Evolutionary conservation across 2,113 vertebrate genomes (phyloP).

Genomic region (Morone saxatilis): DNA sequence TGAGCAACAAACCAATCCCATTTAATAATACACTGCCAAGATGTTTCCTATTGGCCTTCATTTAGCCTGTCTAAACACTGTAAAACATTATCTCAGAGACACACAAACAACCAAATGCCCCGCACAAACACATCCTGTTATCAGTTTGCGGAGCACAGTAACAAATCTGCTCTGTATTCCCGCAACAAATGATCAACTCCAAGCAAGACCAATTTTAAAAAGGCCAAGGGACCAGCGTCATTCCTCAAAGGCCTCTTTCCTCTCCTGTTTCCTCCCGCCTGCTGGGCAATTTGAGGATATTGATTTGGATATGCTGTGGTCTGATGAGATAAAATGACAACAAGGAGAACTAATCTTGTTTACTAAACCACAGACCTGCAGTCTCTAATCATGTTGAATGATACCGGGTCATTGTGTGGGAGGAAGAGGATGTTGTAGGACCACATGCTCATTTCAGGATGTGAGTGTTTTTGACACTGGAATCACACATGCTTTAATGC

Average conservation of each 20-base stretch:
- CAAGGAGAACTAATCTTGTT: conserved; percentile 58
- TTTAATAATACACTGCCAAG: conserved; percentile 75
- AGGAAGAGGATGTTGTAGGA: neutral
- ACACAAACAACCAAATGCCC: conserved; percentile 31
- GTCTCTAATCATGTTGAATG: conserved; percentile 32
- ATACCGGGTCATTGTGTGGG: conserved; percentile 13
- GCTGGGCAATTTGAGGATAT: conserved; percentile 50
- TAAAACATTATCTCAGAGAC: conserved; percentile 37
- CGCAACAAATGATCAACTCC: conserved; percentile 31
- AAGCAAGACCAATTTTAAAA: conserved; percentile 40
- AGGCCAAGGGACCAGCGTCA: conserved; percentile 18
- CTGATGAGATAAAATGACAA: conserved; percentile 52
- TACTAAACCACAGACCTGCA: conserved; percentile 32
- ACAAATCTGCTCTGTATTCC: conserved; percentile 10
- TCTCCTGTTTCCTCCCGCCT: conserved; percentile 7
- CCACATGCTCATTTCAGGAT: neutral
- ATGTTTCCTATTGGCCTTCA: conserved; percentile 59
- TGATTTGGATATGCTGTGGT: conserved; percentile 52
- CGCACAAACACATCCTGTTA: conserved; percentile 23
- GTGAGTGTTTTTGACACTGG: neutral
- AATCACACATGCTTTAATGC: neutral
- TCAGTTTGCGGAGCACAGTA: conserved; percentile 1
- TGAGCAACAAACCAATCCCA: conserved; percentile 54
- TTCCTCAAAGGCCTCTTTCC: conserved; percentile 34
- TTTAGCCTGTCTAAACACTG: conserved; percentile 75